phyloP scores from a whole-genome alignment of 2,888 invertebrate species.

The Pterostichus niger region DNA sequence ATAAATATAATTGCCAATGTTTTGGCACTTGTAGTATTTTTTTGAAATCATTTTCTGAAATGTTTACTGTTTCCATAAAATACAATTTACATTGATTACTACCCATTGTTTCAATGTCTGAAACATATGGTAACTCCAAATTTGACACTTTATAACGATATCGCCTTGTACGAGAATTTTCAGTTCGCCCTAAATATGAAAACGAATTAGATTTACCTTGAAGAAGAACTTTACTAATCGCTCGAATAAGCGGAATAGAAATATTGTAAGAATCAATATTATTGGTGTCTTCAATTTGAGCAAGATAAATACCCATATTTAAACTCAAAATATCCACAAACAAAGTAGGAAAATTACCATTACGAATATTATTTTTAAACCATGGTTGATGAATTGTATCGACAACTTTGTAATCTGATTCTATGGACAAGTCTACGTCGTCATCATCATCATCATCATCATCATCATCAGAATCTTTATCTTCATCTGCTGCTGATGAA shows the following conservation, averaged over 20 bases:
- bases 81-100: constrained; percentile 72
- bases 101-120: constrained; percentile 73
- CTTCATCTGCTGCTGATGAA: constrained; percentile 67
- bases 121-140: constrained; percentile 74
- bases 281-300: constrained; percentile 86
- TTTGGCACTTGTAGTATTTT: constrained; percentile 78
- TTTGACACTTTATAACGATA: constrained; percentile 67
- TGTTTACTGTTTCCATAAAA: constrained; percentile 78
- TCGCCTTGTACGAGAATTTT: constrained; percentile 69
- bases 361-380: constrained; percentile 83
- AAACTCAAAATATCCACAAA: constrained; percentile 85
- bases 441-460: constrained; percentile 57
- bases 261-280: constrained; percentile 81
- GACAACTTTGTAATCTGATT: constrained; percentile 67
- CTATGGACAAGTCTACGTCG: constrained; percentile 68
- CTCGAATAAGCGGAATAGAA: constrained; percentile 82
- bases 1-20: constrained; percentile 81
- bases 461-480: constrained; percentile 68
- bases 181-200: constrained; percentile 73
- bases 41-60: constrained; percentile 75
- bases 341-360: constrained; percentile 82
- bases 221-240: constrained; percentile 78
- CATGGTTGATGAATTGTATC: constrained; percentile 75
- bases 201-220: constrained; percentile 69
- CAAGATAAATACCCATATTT: constrained; percentile 82